Evolutionary conservation across 2,888 invertebrate species (phyloP), one percentile per base, ranked within the genome.

Genomic region (Yponomeuta evonymella): DNA sequence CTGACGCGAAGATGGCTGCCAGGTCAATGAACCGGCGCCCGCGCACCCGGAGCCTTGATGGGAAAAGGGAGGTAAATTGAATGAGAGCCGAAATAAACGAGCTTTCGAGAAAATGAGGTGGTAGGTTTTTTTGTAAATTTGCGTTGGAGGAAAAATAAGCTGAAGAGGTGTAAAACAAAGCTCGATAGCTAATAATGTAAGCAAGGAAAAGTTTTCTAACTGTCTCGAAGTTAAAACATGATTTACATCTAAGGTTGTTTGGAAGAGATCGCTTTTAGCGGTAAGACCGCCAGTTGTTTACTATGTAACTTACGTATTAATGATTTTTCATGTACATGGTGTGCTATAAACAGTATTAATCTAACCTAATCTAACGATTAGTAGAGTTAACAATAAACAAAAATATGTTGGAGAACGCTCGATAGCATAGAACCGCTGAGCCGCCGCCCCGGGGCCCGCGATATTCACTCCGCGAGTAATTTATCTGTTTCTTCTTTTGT

Each of bases 11-110:
- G 67, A 71, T 70, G 69, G 70, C 71, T 72, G 69, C 68, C 71
- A 71, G 69, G 72, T 71, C 72, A 70, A 73, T 87, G 86, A 86
- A 88, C 70, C 65, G 48, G 48, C 67, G 67, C 65, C 33, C 51
- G 51, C 51, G 51, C 51, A 58, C 15, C 23, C 51, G 6, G 43
- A 58, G 51, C 15, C 51, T 58, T 58, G 51, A 58, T 58, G 51
- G 51, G 51, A 58, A 58, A 58, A 58, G 51, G 51, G 15, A 58
- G 51, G 51, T 58, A 58, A 58, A 58, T 58, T 58, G 51, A 58
- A 58, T 58, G 51, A 58, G 51, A 58, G 51, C 8, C 51, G 51
- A 58, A 58, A 58, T 58, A 12, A 58, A 58, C 51, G 51, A 58
- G 51, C 6, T 58, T 58, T 58, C 12, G 15, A 58, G 15, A 58